A percentile compares a stretch with the other conserved stretches of the same genome.
Evolutionary conservation across 2,113 vertebrate species (phyloP).

Genomic region (Leucopsar rothschildi): DNA sequence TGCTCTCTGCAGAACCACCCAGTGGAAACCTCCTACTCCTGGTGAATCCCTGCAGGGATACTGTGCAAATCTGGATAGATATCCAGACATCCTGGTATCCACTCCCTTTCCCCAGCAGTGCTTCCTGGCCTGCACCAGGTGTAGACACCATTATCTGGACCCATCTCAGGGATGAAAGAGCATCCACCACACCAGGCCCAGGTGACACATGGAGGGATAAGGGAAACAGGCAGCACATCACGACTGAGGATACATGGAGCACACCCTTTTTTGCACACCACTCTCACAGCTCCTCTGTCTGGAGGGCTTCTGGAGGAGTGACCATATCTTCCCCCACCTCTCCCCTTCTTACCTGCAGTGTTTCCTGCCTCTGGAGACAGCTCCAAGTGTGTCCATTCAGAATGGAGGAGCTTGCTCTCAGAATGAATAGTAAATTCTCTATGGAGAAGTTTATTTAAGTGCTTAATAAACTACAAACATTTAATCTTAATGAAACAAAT

Average conservation of each 20-base stretch:
- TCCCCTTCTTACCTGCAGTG: not conserved
- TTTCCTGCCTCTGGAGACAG: not conserved
- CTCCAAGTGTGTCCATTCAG: not conserved
- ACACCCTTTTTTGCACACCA: too few species aligned
- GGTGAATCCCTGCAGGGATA: not conserved
- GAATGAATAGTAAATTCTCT: not conserved
- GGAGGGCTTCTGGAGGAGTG: not conserved
- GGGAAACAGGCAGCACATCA: not conserved
- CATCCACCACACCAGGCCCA: not conserved
- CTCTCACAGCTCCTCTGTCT: not conserved
- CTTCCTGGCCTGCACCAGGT: not conserved
- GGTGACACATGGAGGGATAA: fast-evolving
- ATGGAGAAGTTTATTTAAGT: not conserved
- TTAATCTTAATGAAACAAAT: not conserved
- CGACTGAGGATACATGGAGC: fast-evolving
- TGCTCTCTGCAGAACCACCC: not conserved
- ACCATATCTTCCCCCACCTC: not conserved
- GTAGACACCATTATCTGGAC: not conserved
- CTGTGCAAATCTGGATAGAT: not conserved
- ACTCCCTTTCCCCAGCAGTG: not conserved
- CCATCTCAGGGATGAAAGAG: not conserved
- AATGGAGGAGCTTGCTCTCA: not conserved
- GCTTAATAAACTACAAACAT: not conserved
- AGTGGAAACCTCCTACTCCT: not conserved
- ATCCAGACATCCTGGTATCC: too few species aligned